Evolutionary conservation across 2,113 vertebrate species (phyloP).

Genomic region (Odobenus rosmarus): DNA sequence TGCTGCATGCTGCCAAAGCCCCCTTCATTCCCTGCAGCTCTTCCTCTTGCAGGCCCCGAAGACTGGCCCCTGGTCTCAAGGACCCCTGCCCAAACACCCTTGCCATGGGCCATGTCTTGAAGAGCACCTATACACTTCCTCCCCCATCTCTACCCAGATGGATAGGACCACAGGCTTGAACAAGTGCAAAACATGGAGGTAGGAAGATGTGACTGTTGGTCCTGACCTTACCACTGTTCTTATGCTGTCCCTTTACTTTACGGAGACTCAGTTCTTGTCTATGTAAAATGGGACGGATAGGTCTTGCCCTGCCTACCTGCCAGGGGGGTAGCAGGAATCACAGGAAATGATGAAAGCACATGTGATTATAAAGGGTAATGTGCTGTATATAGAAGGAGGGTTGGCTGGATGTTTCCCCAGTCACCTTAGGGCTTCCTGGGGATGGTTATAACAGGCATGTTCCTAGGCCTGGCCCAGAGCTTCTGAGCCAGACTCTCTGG

Average conservation of each 20-base stretch:
- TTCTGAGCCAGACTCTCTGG: not conserved
- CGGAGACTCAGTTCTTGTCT: not conserved
- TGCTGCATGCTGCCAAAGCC: not conserved
- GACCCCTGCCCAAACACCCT: not conserved
- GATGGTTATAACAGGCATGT: not conserved
- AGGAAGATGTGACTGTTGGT: not conserved
- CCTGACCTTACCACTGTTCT: not conserved
- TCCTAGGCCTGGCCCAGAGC: not conserved
- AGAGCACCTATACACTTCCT: accelerated
- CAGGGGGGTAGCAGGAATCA: not conserved
- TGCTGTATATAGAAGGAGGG: not conserved
- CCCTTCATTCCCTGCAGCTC: too few species aligned
- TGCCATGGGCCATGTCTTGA: not conserved
- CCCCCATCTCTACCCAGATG: not conserved
- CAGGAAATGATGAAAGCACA: not conserved
- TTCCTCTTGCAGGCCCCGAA: not conserved
- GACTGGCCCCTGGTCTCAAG: not conserved
- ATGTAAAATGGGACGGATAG: not conserved
- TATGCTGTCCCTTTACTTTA: too few species aligned
- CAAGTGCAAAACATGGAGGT: not conserved
- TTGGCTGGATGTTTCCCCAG: not conserved
- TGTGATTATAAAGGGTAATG: not conserved
- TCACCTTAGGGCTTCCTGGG: not conserved
- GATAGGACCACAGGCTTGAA: not conserved
- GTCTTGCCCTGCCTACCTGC: not conserved